Base-by-base conservation (phyloP, 2,113 vertebrate genomes). In the Tinamus guttatus region DNA sequence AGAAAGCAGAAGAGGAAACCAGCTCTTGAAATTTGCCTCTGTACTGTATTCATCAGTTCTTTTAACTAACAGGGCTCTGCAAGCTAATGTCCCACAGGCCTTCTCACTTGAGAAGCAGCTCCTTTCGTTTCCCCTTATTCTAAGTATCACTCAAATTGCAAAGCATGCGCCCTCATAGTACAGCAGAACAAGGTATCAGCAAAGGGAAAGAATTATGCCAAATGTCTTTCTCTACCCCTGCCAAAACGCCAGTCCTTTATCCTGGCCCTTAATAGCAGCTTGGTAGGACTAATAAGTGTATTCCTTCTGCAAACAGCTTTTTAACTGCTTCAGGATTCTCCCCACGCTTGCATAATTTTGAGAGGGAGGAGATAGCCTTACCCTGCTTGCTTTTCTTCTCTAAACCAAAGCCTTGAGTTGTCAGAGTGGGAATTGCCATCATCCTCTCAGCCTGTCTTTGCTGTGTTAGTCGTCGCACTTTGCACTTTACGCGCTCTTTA, bases 301-400 rank as follows among this genome's bases (percentile, higher is more conserved):
- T 36, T 74, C 19, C 54, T 54, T 13, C 70, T 67, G 45, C 76
- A 43, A 18, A 25, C 24, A 45, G 52, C 34, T 32, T 47, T 75
- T 15, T 32, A 47, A 36, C 43, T 19, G 5, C 3, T 19, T 4
- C 38, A 9, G n/a, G 0, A 0, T 7, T 11, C 4, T 13, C 22
- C 16, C 19, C 18, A 51, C 8, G 38, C 27, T 7, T 0, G 0
- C 22, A 11, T 28, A 14, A 4, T 32, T 16, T 4, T 5, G 47
- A 30, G n/a, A 9, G 34, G 21, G 30, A 9, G 18, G 5, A 51
- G 18, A 49, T 13, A 79, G 30, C 60, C 43, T 41, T 16, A 0
- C 25, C 25, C 24, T 1, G 3, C 1, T 1, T 9, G 32, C 41
- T 58, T 78, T 41, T 8, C 8, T 21, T 38, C 1, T 2, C 6